Evolutionary conservation across 2,797 vertebrate species (phyloP), one percentile per base, ranked within the genome.

Genomic region (Cynodonichthys magdalenae): DNA sequence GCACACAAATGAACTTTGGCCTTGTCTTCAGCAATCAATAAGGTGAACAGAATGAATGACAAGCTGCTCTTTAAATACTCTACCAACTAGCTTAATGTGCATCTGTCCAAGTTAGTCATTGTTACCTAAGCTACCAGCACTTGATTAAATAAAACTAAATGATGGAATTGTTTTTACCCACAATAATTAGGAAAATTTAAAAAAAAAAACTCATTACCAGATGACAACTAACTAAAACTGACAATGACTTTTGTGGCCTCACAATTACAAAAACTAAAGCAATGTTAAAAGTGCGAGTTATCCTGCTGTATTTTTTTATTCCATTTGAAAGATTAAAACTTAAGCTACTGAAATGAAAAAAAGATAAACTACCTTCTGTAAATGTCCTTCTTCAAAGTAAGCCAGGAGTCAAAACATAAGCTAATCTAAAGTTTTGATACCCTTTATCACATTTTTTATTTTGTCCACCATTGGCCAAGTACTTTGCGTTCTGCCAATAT

Each of bases 1-100:
- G 64, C 58, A 80, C 65, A 84, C 53, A 66, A 56, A 12, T 59
- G 82, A 75, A 83, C 86, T 85, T 80, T 74, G 68, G 73, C 44
- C 74, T 61, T 10, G 0, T 18, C 6, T 7, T 55, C 34, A 50
- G 49, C 11, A 7, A 75, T 74, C 29, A 54, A 84, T 85, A 75
- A 77, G 56, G 14, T 44, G 52, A 4, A 48, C 18, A 66, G 11
- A 69, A 70, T 28, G 29, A 31, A 59, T 41, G 51, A 60, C 19
- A 52, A 56, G 31, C 36, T 47, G 11, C 18, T 53, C 20, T 69
- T 70, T 12, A 52, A 29, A 31, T 41, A 27, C 47, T 52, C 18
- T 2, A 36, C 20, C 17, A 69, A 48, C 19, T 15, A 17, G 48
- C 31, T 52, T 15, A 31, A 31, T 18, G 48, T 65, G 7, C 11